These are phyloP conservation scores for Campylomormyrus numenius DNA, from an alignment of 2,113 vertebrate species.

Conservation along the genomic window DNA sequence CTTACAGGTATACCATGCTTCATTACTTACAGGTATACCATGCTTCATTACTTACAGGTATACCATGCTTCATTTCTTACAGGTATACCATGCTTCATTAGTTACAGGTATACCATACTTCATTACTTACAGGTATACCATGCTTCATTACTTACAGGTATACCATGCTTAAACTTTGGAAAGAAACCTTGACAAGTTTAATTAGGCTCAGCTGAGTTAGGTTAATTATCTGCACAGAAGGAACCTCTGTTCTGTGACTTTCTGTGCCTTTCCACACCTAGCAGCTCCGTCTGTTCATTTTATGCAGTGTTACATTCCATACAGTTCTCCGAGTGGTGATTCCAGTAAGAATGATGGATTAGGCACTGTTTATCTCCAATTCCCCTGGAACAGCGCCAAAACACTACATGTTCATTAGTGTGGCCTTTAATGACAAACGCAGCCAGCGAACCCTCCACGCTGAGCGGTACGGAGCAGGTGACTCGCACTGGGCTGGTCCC, in stretches of 20 bases:
- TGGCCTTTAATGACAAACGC: background rate
- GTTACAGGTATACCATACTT: background rate
- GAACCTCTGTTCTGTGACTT: conserved; percentile 18
- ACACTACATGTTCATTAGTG: background rate
- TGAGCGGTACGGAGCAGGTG: background rate
- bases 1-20: too few relatives aligned
- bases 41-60: conserved; percentile 14
- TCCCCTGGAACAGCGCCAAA: background rate
- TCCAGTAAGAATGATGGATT: background rate
- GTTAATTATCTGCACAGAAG: conserved; percentile 38
- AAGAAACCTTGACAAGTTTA: conserved; percentile 32
- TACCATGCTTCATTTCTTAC: background rate
- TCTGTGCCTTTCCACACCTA: background rate
- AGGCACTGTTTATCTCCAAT: background rate
- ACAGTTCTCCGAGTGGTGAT: background rate
- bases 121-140: conserved; percentile 15
- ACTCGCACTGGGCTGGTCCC: background rate
- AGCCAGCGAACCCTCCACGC: background rate
- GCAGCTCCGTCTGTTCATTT: background rate
- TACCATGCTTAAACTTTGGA: conserved; percentile 16
- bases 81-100: background rate
- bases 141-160: conserved; percentile 12
- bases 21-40: too few relatives aligned
- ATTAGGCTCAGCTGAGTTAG: conserved; percentile 35
- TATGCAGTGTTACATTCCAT: background rate